Conservation (phyloP, 1,140 invertebrate species). For the Drosophila suzukii region DNA sequence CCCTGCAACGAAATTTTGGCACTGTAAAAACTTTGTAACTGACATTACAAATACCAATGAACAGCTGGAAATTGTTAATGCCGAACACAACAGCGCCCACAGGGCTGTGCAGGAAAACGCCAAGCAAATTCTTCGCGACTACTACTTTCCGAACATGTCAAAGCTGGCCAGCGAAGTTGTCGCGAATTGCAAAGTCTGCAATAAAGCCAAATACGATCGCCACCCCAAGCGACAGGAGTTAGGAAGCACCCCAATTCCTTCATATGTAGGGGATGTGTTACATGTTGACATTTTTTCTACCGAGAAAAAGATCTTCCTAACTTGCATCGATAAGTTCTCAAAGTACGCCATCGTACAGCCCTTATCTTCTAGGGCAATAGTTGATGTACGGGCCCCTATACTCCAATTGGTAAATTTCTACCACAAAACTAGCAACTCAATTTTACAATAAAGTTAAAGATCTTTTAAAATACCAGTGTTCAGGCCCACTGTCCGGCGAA, state of each 20-base stretch:
- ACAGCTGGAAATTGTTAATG: conserved; percentile 15
- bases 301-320: conserved; percentile 25
- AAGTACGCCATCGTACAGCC: conserved; percentile 29
- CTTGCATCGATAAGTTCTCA: conserved; percentile 2
- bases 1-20: conserved; percentile 10
- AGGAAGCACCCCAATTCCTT: conserved; percentile 25
- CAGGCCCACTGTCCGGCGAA: too few species aligned
- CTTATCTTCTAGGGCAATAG: conserved; percentile 27
- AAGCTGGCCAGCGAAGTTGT: conserved; percentile 27
- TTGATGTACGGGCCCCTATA: conserved; percentile 4
- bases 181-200: conserved; percentile 36
- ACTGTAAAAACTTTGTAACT: conserved; percentile 15
- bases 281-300: conserved; percentile 33
- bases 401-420: conserved; percentile 30
- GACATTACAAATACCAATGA: conserved; percentile 16
- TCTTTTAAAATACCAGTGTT: too few species aligned
- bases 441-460: too few species aligned
- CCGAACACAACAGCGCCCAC: conserved; percentile 3
- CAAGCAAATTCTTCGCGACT: conserved; percentile 24
- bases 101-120: conserved; percentile 37
- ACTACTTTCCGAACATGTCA: conserved; percentile 50
- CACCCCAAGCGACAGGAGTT: conserved; percentile 35
- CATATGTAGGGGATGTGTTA: conserved; percentile 30
- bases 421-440: too few species aligned
- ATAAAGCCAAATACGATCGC: conserved; percentile 33